A percentile compares a stretch with the other conserved stretches of the same genome.
These are phyloP conservation scores for Lepidochrysops patricia DNA, from an alignment of 2,888 invertebrate genomes.

Conservation along the genomic window DNA sequence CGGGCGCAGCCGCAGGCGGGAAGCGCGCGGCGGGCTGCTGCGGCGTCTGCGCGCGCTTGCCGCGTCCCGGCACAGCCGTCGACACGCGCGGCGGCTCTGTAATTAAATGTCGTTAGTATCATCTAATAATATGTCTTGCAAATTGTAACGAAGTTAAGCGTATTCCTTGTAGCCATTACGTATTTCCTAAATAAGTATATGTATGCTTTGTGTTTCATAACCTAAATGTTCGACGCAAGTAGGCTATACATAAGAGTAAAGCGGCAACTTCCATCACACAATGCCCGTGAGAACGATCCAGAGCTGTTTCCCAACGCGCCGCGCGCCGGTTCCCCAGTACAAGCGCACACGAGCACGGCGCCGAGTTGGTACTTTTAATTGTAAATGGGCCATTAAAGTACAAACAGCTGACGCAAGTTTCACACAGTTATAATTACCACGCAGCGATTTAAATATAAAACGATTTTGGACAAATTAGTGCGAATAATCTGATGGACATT, in stretches of 20 bases:
- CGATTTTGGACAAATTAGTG: background rate
- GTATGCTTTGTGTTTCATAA: background rate
- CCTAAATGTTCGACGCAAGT: background rate
- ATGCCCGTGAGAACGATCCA: background rate
- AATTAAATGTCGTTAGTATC: constrained; percentile 16
- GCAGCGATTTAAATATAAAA: background rate
- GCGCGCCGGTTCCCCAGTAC: background rate
- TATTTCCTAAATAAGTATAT: no score
- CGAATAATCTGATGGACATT: background rate
- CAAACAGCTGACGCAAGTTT: background rate
- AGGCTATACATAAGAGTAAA: background rate
- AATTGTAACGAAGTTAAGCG: no score
- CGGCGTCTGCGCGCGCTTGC: constrained; percentile 61
- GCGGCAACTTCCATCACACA: background rate
- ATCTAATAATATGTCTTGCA: no score
- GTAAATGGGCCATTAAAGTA: background rate
- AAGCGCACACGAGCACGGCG: background rate
- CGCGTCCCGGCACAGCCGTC: constrained; percentile 55
- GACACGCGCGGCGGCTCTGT: constrained; percentile 62
- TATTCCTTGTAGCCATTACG: no score
- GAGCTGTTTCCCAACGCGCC: background rate
- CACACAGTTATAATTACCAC: background rate
- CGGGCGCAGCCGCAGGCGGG: constrained; percentile 26
- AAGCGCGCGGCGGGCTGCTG: constrained; percentile 31
- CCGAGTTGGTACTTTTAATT: background rate